Conservation (phyloP, 2,888 invertebrate species). For the Xestia c-nigrum region DNA sequence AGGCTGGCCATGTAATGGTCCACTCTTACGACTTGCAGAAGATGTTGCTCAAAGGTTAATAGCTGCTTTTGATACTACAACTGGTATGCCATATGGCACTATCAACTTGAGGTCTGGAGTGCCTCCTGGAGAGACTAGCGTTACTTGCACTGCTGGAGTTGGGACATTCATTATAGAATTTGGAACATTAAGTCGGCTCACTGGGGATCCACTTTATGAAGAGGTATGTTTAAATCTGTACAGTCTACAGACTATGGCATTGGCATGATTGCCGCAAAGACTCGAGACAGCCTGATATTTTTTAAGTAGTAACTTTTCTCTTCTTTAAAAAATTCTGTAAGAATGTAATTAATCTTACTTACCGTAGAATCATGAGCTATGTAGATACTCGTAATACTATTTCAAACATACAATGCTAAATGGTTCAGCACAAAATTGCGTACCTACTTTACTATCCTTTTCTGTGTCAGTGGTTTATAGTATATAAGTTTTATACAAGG, state of each 20-base stretch:
- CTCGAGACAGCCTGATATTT: neutral
- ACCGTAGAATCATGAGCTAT: neutral
- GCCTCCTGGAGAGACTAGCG: slow-evolving; percentile 97
- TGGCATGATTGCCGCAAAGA: neutral
- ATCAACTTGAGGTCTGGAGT: slow-evolving; percentile 98
- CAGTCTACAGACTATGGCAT: no score
- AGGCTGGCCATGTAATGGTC: slow-evolving; percentile 99
- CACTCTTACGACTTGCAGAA: slow-evolving; percentile 97
- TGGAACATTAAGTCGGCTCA: slow-evolving; percentile 97
- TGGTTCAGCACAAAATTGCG: no score
- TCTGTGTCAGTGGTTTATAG: no score
- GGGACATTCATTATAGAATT: slow-evolving; percentile 99
- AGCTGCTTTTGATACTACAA: slow-evolving; percentile 96
- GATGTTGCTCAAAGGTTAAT: slow-evolving; percentile 97
- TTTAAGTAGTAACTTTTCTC: neutral
- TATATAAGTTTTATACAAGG: no score
- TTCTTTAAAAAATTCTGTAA: neutral
- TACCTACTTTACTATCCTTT: no score
- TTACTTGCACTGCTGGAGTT: slow-evolving; percentile 99
- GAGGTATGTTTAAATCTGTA: slow-evolving; percentile 88
- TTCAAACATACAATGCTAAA: no score
- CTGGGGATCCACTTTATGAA: slow-evolving; percentile 98
- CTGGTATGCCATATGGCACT: slow-evolving; percentile 99
- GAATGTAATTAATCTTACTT: neutral
- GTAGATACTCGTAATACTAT: no score